A percentile compares a stretch with the other conserved stretches of the same genome.
These are phyloP conservation scores for Scophthalmus maximus DNA, from an alignment of 2,113 vertebrate genomes.

Conservation along the genomic window DNA sequence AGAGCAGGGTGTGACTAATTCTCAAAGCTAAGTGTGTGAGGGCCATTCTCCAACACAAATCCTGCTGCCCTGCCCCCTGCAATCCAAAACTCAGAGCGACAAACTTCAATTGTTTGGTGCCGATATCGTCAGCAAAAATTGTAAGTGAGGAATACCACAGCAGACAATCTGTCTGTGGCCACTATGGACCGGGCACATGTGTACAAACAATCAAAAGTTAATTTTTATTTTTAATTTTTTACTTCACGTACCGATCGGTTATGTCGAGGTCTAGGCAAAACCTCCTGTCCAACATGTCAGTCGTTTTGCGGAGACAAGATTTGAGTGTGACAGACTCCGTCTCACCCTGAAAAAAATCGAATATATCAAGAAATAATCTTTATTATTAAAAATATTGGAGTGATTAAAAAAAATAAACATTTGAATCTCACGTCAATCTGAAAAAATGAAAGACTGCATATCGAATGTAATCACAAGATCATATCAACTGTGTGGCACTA, in stretches of 20 bases:
- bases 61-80: not conserved
- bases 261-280: constrained; percentile 98
- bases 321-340: constrained; percentile 88
- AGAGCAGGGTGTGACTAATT: constrained; percentile 44
- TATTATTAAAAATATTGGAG: not conserved
- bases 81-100: constrained; percentile 13
- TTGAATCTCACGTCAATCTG: not conserved
- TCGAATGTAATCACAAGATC: too few species aligned
- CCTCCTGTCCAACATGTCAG: constrained; percentile 90
- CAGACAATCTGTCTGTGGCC: too few species aligned
- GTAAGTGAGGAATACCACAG: not conserved
- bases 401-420: not conserved
- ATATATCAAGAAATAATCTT: constrained; percentile 5
- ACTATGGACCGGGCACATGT: too few species aligned
- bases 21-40: constrained; percentile 22
- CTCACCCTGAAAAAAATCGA: constrained; percentile 87
- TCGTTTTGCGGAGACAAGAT: constrained; percentile 90
- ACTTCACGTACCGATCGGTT: constrained; percentile 91
- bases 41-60: constrained; percentile 27
- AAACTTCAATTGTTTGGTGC: not conserved
- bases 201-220: too few species aligned
- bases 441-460: not conserved
- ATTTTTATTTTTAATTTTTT: too few species aligned
- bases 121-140: not conserved
- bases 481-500: not conserved